Percentiles rank a stretch among this genome's conserved stretches.
phyloP scores from a whole-genome alignment of 2,888 invertebrate species.

The Drosophila testacea region DNA sequence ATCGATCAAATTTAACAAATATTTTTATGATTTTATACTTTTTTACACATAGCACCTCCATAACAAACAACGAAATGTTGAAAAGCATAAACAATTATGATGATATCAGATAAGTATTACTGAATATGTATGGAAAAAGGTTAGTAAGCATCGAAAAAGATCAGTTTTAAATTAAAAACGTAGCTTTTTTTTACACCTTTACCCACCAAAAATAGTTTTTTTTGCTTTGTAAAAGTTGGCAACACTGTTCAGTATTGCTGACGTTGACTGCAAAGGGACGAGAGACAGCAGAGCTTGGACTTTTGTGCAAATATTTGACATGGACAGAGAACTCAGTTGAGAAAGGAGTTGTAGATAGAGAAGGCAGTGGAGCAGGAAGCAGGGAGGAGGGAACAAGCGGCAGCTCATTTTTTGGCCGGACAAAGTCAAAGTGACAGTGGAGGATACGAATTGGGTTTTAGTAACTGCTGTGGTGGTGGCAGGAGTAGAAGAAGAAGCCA shows the following conservation, averaged over 20 bases:
- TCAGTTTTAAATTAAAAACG: too few species aligned
- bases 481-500: background rate
- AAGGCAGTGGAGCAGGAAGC: background rate
- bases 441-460: conserved; percentile 18
- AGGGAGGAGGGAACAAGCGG: background rate
- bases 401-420: conserved; percentile 64
- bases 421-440: conserved; percentile 49
- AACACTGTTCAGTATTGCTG: conserved; percentile 30
- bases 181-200: too few species aligned
- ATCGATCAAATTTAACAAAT: too few species aligned
- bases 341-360: background rate
- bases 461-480: conserved; percentile 1
- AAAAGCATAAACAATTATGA: too few species aligned
- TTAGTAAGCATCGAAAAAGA: too few species aligned
- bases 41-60: too few species aligned
- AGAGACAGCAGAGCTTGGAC: conserved; percentile 54
- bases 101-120: too few species aligned
- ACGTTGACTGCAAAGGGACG: conserved; percentile 27
- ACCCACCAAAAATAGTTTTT: too few species aligned
- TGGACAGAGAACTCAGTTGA: conserved; percentile 46
- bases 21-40: too few species aligned
- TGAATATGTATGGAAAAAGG: too few species aligned
- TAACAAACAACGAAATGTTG: too few species aligned
- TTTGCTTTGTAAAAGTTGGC: too few species aligned
- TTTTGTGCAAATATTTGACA: conserved; percentile 77